Evolutionary conservation across 2,888 invertebrate species (phyloP).

Genomic region (Acleris laterana): DNA sequence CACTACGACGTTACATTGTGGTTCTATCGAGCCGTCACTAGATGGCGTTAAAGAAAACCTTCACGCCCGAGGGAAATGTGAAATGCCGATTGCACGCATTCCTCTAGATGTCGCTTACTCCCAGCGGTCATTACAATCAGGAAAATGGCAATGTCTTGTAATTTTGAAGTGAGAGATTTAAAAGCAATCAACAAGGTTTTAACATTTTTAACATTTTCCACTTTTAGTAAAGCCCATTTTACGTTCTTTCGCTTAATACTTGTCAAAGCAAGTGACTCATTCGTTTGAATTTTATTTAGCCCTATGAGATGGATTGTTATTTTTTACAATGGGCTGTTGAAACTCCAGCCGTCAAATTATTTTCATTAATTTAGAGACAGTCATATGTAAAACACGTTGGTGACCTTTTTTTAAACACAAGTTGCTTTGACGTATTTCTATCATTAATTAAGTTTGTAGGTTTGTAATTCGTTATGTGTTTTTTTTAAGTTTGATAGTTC

Average conservation of each 20-base stretch:
- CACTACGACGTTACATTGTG: constrained; percentile 26
- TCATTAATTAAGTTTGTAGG: not conserved
- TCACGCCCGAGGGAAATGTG: constrained; percentile 18
- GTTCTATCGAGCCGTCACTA: constrained; percentile 23
- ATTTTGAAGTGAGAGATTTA: constrained; percentile 21
- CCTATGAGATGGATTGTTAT: constrained; percentile 10
- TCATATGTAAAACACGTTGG: constrained; percentile 29
- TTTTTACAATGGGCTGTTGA: constrained; percentile 23
- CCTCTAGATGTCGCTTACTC: constrained; percentile 34
- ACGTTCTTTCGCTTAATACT: constrained; percentile 1
- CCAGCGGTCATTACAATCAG: constrained; percentile 26
- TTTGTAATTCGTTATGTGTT: not conserved
- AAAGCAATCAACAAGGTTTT: constrained; percentile 30
- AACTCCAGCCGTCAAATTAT: constrained; percentile 4
- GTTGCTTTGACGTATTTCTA: not conserved
- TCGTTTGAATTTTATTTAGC: constrained; percentile 4
- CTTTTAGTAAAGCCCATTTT: constrained; percentile 1
- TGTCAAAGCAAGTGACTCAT: constrained; percentile 4
- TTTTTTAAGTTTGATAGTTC: no score
- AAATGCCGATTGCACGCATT: constrained; percentile 7
- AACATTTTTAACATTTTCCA: constrained; percentile 12
- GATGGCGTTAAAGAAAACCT: constrained; percentile 32
- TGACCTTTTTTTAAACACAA: constrained; percentile 13
- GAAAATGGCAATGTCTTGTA: constrained; percentile 28
- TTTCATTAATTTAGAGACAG: constrained; percentile 5